These are phyloP conservation scores for Molorchus minor DNA, from an alignment of 2,888 invertebrate genomes.

Conservation along the genomic window DNA sequence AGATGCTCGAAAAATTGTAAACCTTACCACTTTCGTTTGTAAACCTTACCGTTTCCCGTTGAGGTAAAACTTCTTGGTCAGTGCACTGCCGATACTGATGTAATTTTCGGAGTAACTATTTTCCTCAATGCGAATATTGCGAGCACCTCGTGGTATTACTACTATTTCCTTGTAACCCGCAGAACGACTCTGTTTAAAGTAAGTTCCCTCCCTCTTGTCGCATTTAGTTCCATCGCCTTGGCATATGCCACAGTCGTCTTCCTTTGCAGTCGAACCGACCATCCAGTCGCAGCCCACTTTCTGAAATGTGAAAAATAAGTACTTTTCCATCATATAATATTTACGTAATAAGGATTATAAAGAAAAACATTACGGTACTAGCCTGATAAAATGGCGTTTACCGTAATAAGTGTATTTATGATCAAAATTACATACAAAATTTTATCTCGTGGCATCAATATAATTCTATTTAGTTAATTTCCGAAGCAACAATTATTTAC, in stretches of 20 bases:
- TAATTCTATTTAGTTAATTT: too few relatives aligned
- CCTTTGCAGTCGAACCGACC: constrained; percentile 79
- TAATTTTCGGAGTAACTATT: constrained; percentile 79
- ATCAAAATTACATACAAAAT: too few relatives aligned
- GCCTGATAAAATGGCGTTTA: too few relatives aligned
- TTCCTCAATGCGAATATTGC: constrained; percentile 82
- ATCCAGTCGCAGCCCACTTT: constrained; percentile 93
- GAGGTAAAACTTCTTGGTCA: constrained; percentile 76
- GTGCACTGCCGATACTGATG: constrained; percentile 78
- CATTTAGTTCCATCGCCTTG: constrained; percentile 86
- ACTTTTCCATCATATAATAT: too few relatives aligned
- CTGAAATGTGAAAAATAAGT: constrained; percentile 63
- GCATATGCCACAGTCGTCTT: constrained; percentile 88
- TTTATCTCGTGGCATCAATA: too few relatives aligned
- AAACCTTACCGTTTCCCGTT: constrained; percentile 77
- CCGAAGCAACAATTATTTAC: too few relatives aligned
- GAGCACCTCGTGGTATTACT: constrained; percentile 80
- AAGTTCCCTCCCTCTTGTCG: constrained; percentile 72
- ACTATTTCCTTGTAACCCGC: constrained; percentile 71
- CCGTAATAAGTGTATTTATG: too few relatives aligned
- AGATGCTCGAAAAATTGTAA: not conserved
- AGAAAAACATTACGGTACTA: too few relatives aligned
- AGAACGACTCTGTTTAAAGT: constrained; percentile 62
- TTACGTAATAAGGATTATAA: too few relatives aligned
- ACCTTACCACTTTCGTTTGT: not conserved